Percentiles rank a stretch among this genome's conserved stretches.
Conservation (phyloP, 2,113 vertebrate genomes). For the Vireo altiloquus region DNA sequence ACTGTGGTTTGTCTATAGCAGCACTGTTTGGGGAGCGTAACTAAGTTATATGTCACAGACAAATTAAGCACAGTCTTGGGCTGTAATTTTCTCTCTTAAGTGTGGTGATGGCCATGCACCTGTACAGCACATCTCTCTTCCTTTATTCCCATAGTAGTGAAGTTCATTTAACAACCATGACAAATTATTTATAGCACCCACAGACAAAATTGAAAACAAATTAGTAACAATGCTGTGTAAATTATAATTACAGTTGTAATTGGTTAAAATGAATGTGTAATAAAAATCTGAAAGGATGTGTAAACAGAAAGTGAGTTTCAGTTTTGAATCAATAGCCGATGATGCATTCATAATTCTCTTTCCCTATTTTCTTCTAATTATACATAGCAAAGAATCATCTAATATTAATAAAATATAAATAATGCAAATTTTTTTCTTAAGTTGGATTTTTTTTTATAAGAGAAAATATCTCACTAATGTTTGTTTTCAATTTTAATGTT, state of each 20-base stretch:
- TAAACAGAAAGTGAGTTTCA: constrained; percentile 43
- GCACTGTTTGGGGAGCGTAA: neutral
- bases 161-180: neutral
- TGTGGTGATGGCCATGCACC: neutral
- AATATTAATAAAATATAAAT: constrained; percentile 48
- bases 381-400: constrained; percentile 23
- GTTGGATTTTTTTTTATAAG: neutral
- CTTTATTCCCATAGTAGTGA: neutral
- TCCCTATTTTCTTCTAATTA: constrained; percentile 35
- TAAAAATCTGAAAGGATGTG: constrained; percentile 21
- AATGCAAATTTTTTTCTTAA: constrained; percentile 25
- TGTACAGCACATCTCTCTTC: neutral
- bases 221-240: neutral
- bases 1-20: neutral
- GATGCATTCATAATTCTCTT: neutral
- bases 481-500: constrained; percentile 40
- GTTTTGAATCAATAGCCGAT: constrained; percentile 31
- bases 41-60: neutral
- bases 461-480: constrained; percentile 20
- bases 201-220: constrained; percentile 28
- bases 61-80: neutral
- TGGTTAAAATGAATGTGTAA: constrained; percentile 28
- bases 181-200: neutral
- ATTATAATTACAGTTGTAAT: constrained; percentile 46
- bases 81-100: neutral